phyloP scores from a whole-genome alignment of 2,113 vertebrate species.

The Solenodon paradoxus region DNA sequence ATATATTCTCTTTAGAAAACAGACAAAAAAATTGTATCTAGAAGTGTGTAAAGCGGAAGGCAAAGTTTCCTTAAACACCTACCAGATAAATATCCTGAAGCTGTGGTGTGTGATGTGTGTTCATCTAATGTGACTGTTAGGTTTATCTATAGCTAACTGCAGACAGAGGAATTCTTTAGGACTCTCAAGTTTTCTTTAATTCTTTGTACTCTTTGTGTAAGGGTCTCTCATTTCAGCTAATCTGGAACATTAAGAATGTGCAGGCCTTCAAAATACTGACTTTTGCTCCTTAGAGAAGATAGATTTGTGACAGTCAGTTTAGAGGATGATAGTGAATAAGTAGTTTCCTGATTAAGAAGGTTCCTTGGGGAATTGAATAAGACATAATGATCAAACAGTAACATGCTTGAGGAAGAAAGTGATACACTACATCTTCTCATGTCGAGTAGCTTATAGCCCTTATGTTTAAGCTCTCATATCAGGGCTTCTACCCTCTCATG shows the following conservation, averaged over 20 bases:
- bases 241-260: background rate
- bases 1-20: background rate
- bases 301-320: background rate
- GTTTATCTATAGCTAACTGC: background rate
- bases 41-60: background rate
- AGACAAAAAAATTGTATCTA: background rate
- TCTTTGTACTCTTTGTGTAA: background rate
- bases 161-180: background rate
- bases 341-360: background rate
- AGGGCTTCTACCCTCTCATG: background rate
- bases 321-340: background rate
- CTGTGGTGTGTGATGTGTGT: background rate
- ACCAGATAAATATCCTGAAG: background rate
- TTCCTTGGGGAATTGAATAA: background rate
- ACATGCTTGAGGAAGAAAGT: background rate
- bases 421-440: background rate
- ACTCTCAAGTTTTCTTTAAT: background rate
- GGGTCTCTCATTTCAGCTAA: background rate
- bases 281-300: background rate
- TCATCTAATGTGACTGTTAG: background rate
- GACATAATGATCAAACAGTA: background rate
- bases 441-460: background rate
- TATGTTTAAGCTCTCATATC: background rate
- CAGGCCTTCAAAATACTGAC: conserved; percentile 2
- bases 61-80: background rate